Conservation (phyloP, 2,797 vertebrate species). For the Pseudomugil tenellus region DNA sequence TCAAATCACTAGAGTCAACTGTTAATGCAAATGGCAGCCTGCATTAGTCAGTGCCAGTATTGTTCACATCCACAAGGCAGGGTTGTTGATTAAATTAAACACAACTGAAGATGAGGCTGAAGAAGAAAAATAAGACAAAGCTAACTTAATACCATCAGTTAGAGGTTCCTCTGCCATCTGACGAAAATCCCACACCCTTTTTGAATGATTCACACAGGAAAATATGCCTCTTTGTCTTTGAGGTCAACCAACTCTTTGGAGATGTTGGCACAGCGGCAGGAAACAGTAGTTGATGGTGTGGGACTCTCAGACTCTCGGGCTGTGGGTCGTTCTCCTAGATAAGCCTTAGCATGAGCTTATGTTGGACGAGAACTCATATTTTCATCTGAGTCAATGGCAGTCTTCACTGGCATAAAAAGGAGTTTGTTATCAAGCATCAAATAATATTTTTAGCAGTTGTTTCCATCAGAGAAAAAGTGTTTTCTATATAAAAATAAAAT, state of each 20-base stretch:
- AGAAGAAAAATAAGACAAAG: conserved; percentile 15
- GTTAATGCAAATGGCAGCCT: conserved; percentile 33
- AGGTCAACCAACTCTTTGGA: conserved; percentile 72
- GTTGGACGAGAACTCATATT: conserved; percentile 48
- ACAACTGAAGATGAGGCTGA: conserved; percentile 61
- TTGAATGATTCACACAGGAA: conserved; percentile 80
- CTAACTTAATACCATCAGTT: conserved; percentile 73
- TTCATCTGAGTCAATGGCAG: conserved; percentile 49
- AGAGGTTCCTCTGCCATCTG: conserved; percentile 65
- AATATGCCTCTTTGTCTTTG: conserved; percentile 78
- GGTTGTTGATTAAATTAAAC: conserved; percentile 74
- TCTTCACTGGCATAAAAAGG: conserved; percentile 42
- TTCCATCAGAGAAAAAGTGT: conserved; percentile 7
- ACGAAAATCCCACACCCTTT: conserved; percentile 73
- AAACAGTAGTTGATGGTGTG: conserved; percentile 72
- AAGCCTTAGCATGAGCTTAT: conserved; percentile 65
- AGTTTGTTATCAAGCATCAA: conserved; percentile 18
- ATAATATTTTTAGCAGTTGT: conserved; percentile 24
- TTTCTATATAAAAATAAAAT: neutral
- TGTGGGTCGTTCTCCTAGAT: conserved; percentile 49
- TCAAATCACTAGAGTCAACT: conserved; percentile 20
- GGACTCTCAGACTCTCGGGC: conserved; percentile 51
- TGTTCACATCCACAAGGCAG: conserved; percentile 35
- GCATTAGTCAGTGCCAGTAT: conserved; percentile 49
- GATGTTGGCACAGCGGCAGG: conserved; percentile 67